Conservation (phyloP, 2,888 invertebrate genomes). For the Odontocerum albicorne region DNA sequence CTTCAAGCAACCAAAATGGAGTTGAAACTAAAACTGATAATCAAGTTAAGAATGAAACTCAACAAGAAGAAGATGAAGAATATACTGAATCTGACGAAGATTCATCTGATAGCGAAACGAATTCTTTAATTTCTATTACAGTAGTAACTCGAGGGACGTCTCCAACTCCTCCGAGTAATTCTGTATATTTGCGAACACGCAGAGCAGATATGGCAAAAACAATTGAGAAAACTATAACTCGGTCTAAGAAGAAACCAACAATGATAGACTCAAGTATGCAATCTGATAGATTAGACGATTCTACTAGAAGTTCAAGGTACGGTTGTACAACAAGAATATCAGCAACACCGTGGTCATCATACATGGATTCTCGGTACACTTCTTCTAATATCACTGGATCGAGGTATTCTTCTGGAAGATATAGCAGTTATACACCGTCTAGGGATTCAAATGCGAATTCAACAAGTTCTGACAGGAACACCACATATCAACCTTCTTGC, state of each 20-base stretch:
- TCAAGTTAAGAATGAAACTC: conserved; percentile 39
- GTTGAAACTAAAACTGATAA: conserved; percentile 14
- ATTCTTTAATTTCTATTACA: conserved; percentile 54
- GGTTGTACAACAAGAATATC: conserved; percentile 60
- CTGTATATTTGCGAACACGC: conserved; percentile 63
- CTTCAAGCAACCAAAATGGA: neutral
- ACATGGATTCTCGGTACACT: conserved; percentile 54
- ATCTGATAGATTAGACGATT: conserved; percentile 70
- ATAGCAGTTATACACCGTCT: conserved; percentile 40
- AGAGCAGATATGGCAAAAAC: conserved; percentile 74
- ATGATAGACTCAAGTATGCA: conserved; percentile 74
- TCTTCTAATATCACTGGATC: conserved; percentile 38
- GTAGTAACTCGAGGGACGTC: conserved; percentile 78
- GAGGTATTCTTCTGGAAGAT: conserved; percentile 39
- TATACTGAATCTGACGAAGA: conserved; percentile 40
- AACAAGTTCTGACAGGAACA: conserved; percentile 9
- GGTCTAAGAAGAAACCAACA: conserved; percentile 58
- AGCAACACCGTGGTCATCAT: conserved; percentile 65
- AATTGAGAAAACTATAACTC: conserved; percentile 68
- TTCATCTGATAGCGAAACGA: conserved; percentile 45
- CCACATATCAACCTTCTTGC: neutral
- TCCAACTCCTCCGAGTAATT: conserved; percentile 71
- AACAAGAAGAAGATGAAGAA: conserved; percentile 34
- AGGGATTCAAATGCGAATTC: conserved; percentile 19
- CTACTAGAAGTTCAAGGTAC: conserved; percentile 66